A percentile compares a stretch with the other conserved stretches of the same genome.
Conservation (phyloP, 2,113 vertebrate genomes). For the Hemibagrus wyckioides region DNA sequence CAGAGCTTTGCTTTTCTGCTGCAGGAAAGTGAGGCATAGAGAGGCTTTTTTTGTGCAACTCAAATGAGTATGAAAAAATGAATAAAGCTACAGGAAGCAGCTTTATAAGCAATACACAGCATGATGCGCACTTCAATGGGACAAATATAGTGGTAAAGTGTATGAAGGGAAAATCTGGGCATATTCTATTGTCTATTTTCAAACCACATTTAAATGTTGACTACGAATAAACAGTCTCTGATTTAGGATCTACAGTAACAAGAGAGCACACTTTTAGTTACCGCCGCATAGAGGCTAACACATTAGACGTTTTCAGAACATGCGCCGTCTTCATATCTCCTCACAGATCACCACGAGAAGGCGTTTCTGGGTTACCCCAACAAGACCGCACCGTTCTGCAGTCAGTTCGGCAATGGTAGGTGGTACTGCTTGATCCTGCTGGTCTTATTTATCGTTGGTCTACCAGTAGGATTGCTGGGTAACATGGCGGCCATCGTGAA, state of each 20-base stretch:
- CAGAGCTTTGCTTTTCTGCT: background rate
- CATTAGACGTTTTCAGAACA: background rate
- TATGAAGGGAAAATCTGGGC: background rate
- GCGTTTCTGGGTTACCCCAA: constrained; percentile 48
- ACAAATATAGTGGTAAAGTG: background rate
- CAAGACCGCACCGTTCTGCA: constrained; percentile 65
- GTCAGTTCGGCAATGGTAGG: constrained; percentile 55
- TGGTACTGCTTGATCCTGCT: constrained; percentile 78
- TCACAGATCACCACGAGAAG: background rate
- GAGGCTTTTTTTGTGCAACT: background rate
- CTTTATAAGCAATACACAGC: background rate
- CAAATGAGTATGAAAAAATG: background rate
- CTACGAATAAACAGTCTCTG: background rate
- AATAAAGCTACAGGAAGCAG: background rate
- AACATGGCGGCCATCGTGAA: constrained; percentile 71
- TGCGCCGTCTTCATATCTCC: background rate
- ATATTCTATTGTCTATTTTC: background rate
- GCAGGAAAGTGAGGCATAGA: background rate
- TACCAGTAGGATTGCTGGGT: constrained; percentile 75
- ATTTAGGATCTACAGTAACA: background rate
- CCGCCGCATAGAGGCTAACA: background rate
- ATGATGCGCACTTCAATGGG: background rate
- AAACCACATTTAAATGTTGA: background rate
- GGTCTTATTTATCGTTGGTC: constrained; percentile 64
- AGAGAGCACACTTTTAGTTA: background rate